Base-by-base conservation (phyloP, 37 sponge, comb jelly and placozoan species). In the Bolinopsis microptera region DNA sequence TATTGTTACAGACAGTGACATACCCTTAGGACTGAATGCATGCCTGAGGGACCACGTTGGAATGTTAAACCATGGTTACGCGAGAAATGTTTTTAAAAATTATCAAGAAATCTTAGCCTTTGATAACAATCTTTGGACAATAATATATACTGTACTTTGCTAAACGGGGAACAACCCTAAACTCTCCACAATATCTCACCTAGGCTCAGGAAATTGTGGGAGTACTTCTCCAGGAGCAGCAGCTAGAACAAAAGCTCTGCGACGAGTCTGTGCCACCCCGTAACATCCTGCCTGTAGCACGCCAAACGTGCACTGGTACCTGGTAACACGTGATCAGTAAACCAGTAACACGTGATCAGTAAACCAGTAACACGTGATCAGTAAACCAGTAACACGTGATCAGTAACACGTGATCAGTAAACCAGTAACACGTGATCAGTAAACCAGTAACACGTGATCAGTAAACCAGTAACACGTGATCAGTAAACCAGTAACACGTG, bases 191-290 rank as follows among this genome's bases (percentile, higher is more conserved):
- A 18, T 61, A 61, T 61, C 95, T 34, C 96, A 96, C 28, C 95
- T 96, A 18, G 97, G 97, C 69, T 97, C 96, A 33, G 97, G 97
- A 39, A 93, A 97, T 3, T 76, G 27, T 0, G 97, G 97, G 0
- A 97, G 94, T 88, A 82, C 74, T 83, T 97, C 96, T 25, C 97
- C 97, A 21, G 97, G 97, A 25, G 97, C 97, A 80, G 97, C 97
- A 34, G 97, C 97, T 36, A 97, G 92, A 28, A 97, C 69, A 27
- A 97, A 96, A 39, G 97, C 97, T 27, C 97, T 93, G 30, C 97
- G 69, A 37, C 97, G 93, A 21, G 96, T 97, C 93, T 97, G 97
- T 24, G 97, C 95, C 16, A 97, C 96, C 21, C 97, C 97, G 90
- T 97, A 97, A 67, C 95, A 95, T 1, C 97, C 97, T 18, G 96